Conservation (phyloP, 53 echinoderm and acorn worm species). For the Luidia sarsii region DNA sequence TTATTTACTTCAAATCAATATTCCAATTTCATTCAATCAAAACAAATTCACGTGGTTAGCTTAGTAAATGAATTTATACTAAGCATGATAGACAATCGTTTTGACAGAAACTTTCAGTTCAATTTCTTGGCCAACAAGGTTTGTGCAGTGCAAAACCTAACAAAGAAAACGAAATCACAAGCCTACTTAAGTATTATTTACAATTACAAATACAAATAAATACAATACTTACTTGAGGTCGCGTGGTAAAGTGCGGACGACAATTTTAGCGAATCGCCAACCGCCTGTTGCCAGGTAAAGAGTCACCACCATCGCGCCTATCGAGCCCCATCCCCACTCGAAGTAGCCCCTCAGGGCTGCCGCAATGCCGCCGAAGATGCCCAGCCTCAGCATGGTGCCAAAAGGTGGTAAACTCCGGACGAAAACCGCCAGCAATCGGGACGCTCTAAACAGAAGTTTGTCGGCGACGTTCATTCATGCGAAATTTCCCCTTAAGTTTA, state of each 20-base stretch:
- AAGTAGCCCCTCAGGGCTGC: constrained; percentile 76
- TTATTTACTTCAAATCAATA: too few relatives aligned
- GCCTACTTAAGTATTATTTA: too few relatives aligned
- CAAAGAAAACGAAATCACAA: too few relatives aligned
- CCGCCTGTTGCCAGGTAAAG: constrained; percentile 83
- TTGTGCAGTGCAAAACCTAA: too few relatives aligned
- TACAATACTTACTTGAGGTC: constrained; percentile 68
- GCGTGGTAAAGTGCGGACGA: constrained; percentile 78
- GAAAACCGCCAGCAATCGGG: constrained; percentile 50
- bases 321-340: constrained; percentile 60
- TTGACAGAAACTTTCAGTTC: too few relatives aligned
- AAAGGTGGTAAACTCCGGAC: constrained; percentile 47
- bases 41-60: too few relatives aligned
- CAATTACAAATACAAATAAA: not conserved
- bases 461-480: constrained; percentile 12
- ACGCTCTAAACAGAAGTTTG: constrained; percentile 57
- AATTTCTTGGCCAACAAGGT: too few relatives aligned
- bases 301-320: constrained; percentile 51
- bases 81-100: too few relatives aligned
- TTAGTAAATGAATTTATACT: too few relatives aligned
- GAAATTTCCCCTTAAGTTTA: not conserved
- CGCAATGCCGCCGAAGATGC: constrained; percentile 69
- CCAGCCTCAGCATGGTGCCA: constrained; percentile 72
- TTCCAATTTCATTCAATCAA: too few relatives aligned
- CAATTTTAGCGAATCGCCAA: constrained; percentile 77